phyloP scores from a whole-genome alignment of 1,140 invertebrate genomes.

The Drosophila ohnishii region DNA sequence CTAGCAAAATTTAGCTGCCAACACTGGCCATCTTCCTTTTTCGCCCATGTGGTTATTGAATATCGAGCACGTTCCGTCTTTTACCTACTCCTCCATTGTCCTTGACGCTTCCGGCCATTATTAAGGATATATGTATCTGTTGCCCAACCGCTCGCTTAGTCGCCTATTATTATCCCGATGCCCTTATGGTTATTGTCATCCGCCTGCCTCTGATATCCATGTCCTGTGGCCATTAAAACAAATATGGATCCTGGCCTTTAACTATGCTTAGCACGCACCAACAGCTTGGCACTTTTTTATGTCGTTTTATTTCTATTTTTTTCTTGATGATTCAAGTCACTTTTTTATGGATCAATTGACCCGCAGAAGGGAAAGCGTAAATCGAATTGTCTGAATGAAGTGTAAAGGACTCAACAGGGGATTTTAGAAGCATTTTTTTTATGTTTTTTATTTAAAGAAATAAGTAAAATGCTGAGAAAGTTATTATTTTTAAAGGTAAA shows the following conservation, averaged over 20 bases:
- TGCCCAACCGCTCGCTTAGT: conserved; percentile 49
- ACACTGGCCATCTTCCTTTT: conserved; percentile 15
- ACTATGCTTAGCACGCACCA: conserved; percentile 68
- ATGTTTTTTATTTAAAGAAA: neutral
- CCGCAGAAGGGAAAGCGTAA: neutral
- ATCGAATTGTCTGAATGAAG: neutral
- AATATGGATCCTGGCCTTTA: conserved; percentile 61
- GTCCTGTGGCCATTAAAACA: conserved; percentile 63
- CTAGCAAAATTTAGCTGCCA: neutral
- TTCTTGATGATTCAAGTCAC: conserved; percentile 7
- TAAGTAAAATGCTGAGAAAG: neutral
- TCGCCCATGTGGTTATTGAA: conserved; percentile 67
- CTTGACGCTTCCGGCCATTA: conserved; percentile 60
- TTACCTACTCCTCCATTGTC: conserved; percentile 7
- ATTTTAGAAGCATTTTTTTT: neutral
- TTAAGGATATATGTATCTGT: conserved; percentile 74
- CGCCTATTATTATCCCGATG: conserved; percentile 72
- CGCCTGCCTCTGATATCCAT: conserved; percentile 20
- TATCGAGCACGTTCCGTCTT: conserved; percentile 69
- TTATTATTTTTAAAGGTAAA: neutral
- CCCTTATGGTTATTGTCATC: conserved; percentile 68
- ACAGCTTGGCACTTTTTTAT: conserved; percentile 55
- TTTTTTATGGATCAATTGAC: conserved; percentile 35
- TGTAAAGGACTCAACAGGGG: neutral
- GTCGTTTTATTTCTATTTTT: conserved; percentile 16